Evolutionary conservation across 1,140 invertebrate genomes (phyloP).

Genomic region (Theocolax elegans): DNA sequence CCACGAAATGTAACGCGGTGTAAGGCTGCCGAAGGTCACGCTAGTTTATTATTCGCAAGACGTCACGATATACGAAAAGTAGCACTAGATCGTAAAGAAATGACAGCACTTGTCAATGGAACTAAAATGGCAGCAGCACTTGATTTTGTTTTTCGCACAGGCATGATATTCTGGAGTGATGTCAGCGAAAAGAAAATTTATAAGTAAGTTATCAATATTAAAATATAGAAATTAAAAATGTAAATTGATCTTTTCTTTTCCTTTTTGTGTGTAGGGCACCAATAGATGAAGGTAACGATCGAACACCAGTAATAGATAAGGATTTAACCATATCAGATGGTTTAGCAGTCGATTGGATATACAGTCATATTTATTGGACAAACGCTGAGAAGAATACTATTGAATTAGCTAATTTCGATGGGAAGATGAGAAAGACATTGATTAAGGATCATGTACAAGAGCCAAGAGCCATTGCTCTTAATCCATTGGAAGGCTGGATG

Average conservation of each 20-base stretch:
- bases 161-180: slow-evolving; percentile 96
- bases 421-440: slow-evolving; percentile 88
- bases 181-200: slow-evolving; percentile 89
- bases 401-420: slow-evolving; percentile 88
- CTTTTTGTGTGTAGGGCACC: slow-evolving; percentile 75
- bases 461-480: slow-evolving; percentile 93
- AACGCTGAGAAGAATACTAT: slow-evolving; percentile 93
- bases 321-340: slow-evolving; percentile 91
- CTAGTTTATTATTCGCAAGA: slow-evolving; percentile 84
- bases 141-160: slow-evolving; percentile 89
- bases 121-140: slow-evolving; percentile 88
- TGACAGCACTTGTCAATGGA: slow-evolving; percentile 88
- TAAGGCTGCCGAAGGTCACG: slow-evolving; percentile 88
- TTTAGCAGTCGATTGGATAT: slow-evolving; percentile 96
- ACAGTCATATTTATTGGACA: slow-evolving; percentile 97
- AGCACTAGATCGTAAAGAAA: slow-evolving; percentile 88
- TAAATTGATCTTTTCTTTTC: slow-evolving; percentile 7
- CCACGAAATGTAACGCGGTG: slow-evolving; percentile 84
- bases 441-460: slow-evolving; percentile 88
- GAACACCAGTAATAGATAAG: slow-evolving; percentile 83
- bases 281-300: slow-evolving; percentile 88
- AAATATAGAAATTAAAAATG: too few species aligned
- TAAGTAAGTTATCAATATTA: slow-evolving; percentile 71
- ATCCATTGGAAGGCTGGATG: slow-evolving; percentile 96
- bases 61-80: slow-evolving; percentile 90